phyloP scores from a whole-genome alignment of 2,888 invertebrate species.

The Druceiella hillmani region DNA sequence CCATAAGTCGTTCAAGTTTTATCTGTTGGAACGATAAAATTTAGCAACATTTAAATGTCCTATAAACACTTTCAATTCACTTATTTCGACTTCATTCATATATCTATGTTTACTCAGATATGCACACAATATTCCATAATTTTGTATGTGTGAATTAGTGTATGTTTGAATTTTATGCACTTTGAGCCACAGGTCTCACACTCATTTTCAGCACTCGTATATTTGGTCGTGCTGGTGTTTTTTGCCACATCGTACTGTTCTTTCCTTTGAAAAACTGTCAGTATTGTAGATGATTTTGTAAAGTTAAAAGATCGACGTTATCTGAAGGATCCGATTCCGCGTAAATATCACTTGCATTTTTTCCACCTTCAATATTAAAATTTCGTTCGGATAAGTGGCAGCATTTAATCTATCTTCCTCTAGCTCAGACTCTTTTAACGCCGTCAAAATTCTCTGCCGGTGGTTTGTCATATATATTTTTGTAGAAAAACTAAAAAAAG shows the following conservation, averaged over 20 bases:
- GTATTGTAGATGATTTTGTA: conserved; percentile 5
- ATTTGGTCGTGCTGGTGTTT: too few relatives aligned
- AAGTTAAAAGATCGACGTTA: conserved; percentile 4
- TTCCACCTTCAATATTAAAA: conserved; percentile 3
- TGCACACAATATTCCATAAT: conserved; percentile 1
- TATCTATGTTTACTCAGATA: conserved; percentile 6
- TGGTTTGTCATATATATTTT: conserved; percentile 8
- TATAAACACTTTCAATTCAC: conserved; percentile 7
- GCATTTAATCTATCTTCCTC: conserved; percentile 7
- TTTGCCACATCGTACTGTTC: too few relatives aligned
- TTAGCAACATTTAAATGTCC: conserved; percentile 2
- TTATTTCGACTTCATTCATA: conserved; percentile 3
- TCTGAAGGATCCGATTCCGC: conserved; percentile 1
- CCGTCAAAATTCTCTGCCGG: conserved; percentile 8
- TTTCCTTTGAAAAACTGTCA: too few relatives aligned
- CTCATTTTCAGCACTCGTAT: too few relatives aligned
- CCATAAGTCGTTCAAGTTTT: conserved; percentile 9
- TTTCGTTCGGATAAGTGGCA: too few relatives aligned
- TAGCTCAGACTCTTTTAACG: conserved; percentile 10
- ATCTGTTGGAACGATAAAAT: conserved; percentile 5
- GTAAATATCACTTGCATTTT: background rate
- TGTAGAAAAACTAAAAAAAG: conserved; percentile 4
- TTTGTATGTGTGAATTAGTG: background rate
- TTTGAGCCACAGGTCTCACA: too few relatives aligned
- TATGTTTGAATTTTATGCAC: too few relatives aligned